Conservation (phyloP, 1,140 invertebrate genomes). For the Diabrotica virgifera region DNA sequence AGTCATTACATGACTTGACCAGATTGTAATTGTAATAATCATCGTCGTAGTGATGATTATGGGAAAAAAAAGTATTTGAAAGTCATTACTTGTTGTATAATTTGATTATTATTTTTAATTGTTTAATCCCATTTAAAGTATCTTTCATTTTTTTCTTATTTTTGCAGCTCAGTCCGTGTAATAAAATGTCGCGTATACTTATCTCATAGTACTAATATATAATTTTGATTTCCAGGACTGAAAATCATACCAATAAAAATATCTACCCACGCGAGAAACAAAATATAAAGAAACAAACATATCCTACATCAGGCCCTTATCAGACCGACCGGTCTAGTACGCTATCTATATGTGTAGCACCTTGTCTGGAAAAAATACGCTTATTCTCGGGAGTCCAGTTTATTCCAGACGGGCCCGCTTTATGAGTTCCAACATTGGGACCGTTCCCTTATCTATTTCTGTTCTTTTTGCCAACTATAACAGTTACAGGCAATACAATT, state of each 20-base stretch:
- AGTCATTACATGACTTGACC: too few species aligned
- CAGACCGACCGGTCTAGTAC: neutral
- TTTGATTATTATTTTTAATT: too few species aligned
- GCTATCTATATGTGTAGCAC: constrained; percentile 2
- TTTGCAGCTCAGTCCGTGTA: too few species aligned
- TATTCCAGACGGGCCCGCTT: neutral
- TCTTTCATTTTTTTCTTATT: too few species aligned
- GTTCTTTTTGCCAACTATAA: neutral
- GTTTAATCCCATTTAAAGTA: too few species aligned
- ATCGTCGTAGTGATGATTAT: too few species aligned
- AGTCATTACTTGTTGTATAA: too few species aligned
- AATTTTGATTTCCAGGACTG: neutral
- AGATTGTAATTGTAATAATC: too few species aligned
- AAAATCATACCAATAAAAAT: neutral
- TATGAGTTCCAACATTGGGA: neutral
- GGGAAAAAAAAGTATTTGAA: too few species aligned
- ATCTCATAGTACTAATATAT: neutral
- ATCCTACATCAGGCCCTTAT: neutral
- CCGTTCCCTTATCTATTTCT: neutral
- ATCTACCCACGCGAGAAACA: neutral
- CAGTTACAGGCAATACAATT: too few species aligned
- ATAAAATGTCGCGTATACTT: too few species aligned
- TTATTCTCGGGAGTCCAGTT: neutral
- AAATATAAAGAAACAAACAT: neutral
- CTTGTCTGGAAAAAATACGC: neutral